Conservation (phyloP, 2,888 invertebrate species). For the Bellardia pandia region DNA sequence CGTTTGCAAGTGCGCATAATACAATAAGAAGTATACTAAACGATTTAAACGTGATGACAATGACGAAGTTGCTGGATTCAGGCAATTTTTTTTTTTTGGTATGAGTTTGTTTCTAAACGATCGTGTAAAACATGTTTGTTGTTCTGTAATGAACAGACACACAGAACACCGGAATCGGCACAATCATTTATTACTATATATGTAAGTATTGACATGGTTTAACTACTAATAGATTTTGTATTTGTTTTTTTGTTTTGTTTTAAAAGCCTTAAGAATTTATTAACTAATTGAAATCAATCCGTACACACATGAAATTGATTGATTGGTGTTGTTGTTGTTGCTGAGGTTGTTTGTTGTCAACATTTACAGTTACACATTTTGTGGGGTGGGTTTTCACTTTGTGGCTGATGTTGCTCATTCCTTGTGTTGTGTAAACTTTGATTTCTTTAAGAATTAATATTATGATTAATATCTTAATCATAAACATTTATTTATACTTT, state of each 20-base stretch:
- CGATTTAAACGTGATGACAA: constrained; percentile 54
- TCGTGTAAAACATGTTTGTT: constrained; percentile 33
- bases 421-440: not conserved
- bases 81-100: constrained; percentile 39
- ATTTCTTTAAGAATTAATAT: not conserved
- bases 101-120: constrained; percentile 4
- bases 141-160: not conserved
- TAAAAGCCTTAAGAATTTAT: not conserved
- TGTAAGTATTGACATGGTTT: not conserved
- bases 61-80: constrained; percentile 53
- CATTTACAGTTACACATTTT: not conserved
- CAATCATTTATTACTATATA: not conserved
- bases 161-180: constrained; percentile 7
- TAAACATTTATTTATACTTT: no score
- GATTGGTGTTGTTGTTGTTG: not conserved
- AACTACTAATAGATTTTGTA: constrained; percentile 15
- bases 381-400: constrained; percentile 2
- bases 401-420: not conserved
- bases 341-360: not conserved
- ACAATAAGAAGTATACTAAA: not conserved
- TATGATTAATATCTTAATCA: no score
- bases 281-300: constrained; percentile 42
- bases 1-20: constrained; percentile 5
- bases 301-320: constrained; percentile 13
- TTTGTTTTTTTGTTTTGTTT: not conserved